Evolutionary conservation across 2,113 vertebrate species (phyloP).

Genomic region (Nannospalax galili): DNA sequence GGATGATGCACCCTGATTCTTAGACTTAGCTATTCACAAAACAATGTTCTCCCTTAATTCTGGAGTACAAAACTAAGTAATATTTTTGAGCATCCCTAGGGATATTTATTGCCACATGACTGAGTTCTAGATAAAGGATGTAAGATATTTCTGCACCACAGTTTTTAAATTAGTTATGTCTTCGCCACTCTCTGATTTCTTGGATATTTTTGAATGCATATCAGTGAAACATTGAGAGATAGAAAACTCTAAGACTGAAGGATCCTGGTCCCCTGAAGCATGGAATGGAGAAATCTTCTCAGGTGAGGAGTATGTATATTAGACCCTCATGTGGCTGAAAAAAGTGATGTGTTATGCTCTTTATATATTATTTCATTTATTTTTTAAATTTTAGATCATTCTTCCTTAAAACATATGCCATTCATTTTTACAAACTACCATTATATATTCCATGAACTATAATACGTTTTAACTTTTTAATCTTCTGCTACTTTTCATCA

Average conservation of each 20-base stretch:
- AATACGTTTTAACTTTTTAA: not conserved
- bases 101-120: not conserved
- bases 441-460: not conserved
- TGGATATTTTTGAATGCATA: not conserved
- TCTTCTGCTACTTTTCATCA: not conserved
- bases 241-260: not conserved
- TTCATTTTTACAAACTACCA: not conserved
- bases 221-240: not conserved
- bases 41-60: not conserved
- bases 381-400: not conserved
- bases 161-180: not conserved
- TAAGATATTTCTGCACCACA: not conserved
- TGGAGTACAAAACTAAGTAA: not conserved
- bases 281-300: not conserved
- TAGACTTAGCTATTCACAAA: not conserved
- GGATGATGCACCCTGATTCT: not conserved
- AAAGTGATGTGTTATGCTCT: too few species aligned
- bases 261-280: not conserved
- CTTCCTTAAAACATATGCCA: not conserved
- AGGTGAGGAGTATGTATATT: not conserved
- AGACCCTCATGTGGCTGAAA: not conserved
- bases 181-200: not conserved
- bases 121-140: not conserved
- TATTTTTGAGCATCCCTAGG: not conserved
- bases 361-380: not conserved